Conservation (phyloP, 1,140 invertebrate genomes). For the Leucophenga varia region DNA sequence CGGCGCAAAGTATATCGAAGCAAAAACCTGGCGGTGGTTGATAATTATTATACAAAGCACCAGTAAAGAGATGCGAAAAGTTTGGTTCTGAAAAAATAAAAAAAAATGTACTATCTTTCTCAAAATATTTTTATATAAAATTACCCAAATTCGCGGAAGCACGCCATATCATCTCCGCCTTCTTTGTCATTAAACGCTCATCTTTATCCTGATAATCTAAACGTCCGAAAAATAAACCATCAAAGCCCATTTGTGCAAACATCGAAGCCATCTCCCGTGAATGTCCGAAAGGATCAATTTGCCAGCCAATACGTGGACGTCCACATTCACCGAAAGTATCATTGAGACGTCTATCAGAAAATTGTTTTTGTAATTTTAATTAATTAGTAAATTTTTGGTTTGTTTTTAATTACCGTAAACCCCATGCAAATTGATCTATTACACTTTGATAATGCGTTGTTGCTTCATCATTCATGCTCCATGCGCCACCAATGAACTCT, state of each 20-base stretch:
- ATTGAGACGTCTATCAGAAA: conserved; percentile 63
- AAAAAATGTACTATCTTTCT: no score
- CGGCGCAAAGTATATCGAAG: conserved; percentile 81
- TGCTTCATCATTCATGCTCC: conserved; percentile 96
- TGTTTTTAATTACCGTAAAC: conserved; percentile 65
- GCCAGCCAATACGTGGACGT: conserved; percentile 81
- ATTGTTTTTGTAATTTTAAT: background rate
- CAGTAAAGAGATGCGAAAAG: conserved; percentile 68
- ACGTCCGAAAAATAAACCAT: conserved; percentile 85
- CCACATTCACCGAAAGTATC: conserved; percentile 83
- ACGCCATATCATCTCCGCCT: conserved; percentile 83
- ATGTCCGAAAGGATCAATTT: conserved; percentile 93
- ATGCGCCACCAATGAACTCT: conserved; percentile 85
- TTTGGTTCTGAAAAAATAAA: conserved; percentile 19
- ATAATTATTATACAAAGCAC: conserved; percentile 76
- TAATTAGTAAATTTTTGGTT: no score
- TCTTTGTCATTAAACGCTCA: conserved; percentile 65
- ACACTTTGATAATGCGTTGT: conserved; percentile 88
- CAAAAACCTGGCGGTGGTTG: conserved; percentile 83
- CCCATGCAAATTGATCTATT: conserved; percentile 89
- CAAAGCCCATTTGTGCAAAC: conserved; percentile 81
- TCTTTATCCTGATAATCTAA: conserved; percentile 86
- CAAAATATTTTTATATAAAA: background rate
- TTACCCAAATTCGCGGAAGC: conserved; percentile 68
- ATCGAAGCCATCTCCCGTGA: conserved; percentile 84